A percentile compares a stretch with the other conserved stretches of the same genome.
Conservation (phyloP, 2,113 vertebrate genomes). For the Onychostoma macrolepis region DNA sequence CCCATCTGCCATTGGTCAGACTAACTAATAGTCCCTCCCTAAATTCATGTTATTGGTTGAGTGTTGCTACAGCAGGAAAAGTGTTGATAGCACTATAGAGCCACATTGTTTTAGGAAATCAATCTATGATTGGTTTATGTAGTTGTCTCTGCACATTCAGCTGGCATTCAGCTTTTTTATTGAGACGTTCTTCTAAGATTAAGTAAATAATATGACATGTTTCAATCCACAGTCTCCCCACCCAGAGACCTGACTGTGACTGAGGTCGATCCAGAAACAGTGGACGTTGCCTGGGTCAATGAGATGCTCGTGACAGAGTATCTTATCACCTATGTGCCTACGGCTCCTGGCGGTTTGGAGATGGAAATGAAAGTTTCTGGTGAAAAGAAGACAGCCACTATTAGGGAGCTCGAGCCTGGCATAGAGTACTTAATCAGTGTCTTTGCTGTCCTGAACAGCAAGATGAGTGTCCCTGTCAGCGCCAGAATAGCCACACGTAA, state of each 20-base stretch:
- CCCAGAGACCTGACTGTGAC: slow-evolving; percentile 88
- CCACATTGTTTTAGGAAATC: not conserved
- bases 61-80: not conserved
- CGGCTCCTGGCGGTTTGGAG: slow-evolving; percentile 85
- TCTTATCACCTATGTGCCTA: slow-evolving; percentile 88
- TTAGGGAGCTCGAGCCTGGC: slow-evolving; percentile 90
- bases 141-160: too few relatives aligned
- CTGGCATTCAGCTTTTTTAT: not conserved
- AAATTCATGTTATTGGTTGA: slow-evolving; percentile 7
- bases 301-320: slow-evolving; percentile 91
- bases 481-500: slow-evolving; percentile 92
- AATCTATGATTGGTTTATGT: not conserved
- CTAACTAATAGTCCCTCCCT: not conserved
- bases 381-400: slow-evolving; percentile 83
- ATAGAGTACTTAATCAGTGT: slow-evolving; percentile 96
- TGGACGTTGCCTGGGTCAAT: slow-evolving; percentile 93
- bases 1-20: not conserved
- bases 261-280: slow-evolving; percentile 86
- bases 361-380: slow-evolving; percentile 89
- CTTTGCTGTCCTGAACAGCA: slow-evolving; percentile 92
- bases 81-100: not conserved
- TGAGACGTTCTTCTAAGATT: not conserved
- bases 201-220: not conserved
- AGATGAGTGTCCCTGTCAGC: slow-evolving; percentile 92
- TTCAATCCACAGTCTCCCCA: slow-evolving; percentile 84